A percentile compares a stretch with the other conserved stretches of the same genome.
These are phyloP conservation scores for Pachyuromys duprasi DNA, from an alignment of 2,797 vertebrate species.

Conservation along the genomic window DNA sequence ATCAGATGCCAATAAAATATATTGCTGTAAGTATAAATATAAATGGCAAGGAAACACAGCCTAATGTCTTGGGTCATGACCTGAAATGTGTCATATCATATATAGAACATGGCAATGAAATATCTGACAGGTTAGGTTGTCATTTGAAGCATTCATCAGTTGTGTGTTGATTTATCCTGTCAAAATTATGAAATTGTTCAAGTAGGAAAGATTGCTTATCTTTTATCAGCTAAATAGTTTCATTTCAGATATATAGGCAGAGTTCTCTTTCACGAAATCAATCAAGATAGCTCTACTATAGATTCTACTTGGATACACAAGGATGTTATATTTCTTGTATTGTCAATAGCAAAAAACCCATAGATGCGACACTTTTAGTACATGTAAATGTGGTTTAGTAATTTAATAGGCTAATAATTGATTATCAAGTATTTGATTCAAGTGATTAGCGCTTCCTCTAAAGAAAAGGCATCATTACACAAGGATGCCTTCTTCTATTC, in stretches of 20 bases:
- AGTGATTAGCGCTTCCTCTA: background rate
- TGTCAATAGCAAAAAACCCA: background rate
- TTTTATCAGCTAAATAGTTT: conserved; percentile 17
- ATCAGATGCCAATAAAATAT: conserved; percentile 58
- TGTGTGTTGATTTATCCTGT: background rate
- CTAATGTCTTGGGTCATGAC: background rate
- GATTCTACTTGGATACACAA: conserved; percentile 14
- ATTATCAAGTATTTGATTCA: background rate
- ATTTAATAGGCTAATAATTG: background rate
- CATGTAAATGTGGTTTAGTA: background rate
- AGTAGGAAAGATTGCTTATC: background rate
- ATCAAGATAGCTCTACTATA: conserved; percentile 35
- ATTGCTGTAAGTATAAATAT: conserved; percentile 55
- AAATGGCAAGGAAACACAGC: background rate
- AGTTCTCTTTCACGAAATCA: background rate
- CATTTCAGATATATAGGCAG: background rate
- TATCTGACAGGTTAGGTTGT: background rate
- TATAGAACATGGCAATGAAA: background rate
- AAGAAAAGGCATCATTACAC: background rate
- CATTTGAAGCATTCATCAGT: conserved; percentile 25
- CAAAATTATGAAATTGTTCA: conserved; percentile 14
- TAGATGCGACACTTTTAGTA: background rate
- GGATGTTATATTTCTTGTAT: background rate
- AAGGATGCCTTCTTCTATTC: background rate
- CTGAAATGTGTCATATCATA: background rate